These are phyloP conservation scores for Saturnia pavonia DNA, from an alignment of 2,888 invertebrate species.

Conservation along the genomic window DNA sequence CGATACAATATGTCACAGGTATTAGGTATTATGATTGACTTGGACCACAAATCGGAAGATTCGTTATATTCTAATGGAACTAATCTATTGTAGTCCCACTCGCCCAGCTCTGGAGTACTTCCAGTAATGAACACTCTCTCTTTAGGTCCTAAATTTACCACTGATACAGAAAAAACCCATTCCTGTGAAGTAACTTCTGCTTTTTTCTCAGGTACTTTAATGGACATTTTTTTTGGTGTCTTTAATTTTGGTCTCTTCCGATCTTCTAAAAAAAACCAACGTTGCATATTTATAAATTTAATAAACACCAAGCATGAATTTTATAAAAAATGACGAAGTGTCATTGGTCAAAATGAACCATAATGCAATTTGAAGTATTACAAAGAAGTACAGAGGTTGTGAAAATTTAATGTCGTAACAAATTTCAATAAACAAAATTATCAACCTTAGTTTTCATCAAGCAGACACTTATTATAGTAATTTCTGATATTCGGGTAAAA, in stretches of 20 bases:
- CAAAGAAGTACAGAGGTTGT: neutral
- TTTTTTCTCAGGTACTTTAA: constrained; percentile 40
- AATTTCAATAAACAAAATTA: neutral
- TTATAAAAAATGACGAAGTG: neutral
- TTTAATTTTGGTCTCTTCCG: constrained; percentile 56
- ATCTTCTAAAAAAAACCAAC: constrained; percentile 84
- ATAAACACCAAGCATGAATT: neutral
- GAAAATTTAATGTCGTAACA: neutral
- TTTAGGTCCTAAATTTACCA: constrained; percentile 76
- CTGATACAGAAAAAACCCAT: constrained; percentile 75
- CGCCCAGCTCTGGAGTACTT: constrained; percentile 85
- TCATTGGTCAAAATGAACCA: constrained; percentile 3
- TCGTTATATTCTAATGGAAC: constrained; percentile 77
- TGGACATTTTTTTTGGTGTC: constrained; percentile 58
- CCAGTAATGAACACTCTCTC: constrained; percentile 88
- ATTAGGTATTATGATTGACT: constrained; percentile 84
- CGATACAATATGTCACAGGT: constrained; percentile 87
- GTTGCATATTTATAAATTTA: constrained; percentile 73
- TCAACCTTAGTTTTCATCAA: too few species aligned
- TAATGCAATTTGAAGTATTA: neutral
- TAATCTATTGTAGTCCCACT: constrained; percentile 85
- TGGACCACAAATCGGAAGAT: constrained; percentile 83
- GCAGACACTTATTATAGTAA: too few species aligned
- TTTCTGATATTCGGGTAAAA: too few species aligned
- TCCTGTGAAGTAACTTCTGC: constrained; percentile 52